Percentiles rank a stretch among this genome's conserved stretches.
Conservation (phyloP, 1,140 invertebrate species). For the Cydia pomonella region DNA sequence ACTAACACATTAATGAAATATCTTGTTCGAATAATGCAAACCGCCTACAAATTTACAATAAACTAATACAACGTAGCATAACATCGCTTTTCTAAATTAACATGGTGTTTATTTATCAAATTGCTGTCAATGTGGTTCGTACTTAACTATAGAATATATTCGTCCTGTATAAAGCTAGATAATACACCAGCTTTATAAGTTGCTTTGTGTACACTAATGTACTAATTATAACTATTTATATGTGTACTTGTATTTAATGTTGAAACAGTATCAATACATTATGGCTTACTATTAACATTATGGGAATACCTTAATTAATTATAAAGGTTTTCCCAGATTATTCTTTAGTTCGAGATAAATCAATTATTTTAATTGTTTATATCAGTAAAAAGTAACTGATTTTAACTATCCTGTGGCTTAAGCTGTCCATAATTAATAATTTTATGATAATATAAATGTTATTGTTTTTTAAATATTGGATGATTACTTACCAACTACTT, state of each 20-base stretch:
- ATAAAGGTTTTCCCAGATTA: conserved; percentile 5
- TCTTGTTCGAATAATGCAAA: conserved; percentile 11
- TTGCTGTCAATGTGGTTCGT: conserved; percentile 33
- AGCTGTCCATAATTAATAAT: neutral
- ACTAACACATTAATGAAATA: conserved; percentile 2
- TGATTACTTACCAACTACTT: neutral
- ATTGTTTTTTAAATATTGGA: neutral
- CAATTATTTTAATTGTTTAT: neutral
- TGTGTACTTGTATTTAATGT: conserved; percentile 12
- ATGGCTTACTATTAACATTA: conserved; percentile 7
- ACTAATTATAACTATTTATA: conserved; percentile 18
- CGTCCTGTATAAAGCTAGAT: conserved; percentile 1
- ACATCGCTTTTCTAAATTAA: conserved; percentile 23
- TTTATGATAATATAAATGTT: too few species aligned
- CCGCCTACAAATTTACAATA: conserved; percentile 3
- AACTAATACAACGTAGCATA: conserved; percentile 17
- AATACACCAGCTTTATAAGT: conserved; percentile 32
- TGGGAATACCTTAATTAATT: neutral
- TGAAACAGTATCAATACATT: conserved; percentile 3
- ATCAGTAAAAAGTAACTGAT: neutral
- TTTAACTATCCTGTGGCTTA: neutral
- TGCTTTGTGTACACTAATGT: conserved; percentile 22
- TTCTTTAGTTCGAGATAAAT: neutral
- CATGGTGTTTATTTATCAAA: conserved; percentile 24
- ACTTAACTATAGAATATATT: conserved; percentile 32